phyloP scores from a whole-genome alignment of 2,888 invertebrate species.

The Agriopis leucophaearia region DNA sequence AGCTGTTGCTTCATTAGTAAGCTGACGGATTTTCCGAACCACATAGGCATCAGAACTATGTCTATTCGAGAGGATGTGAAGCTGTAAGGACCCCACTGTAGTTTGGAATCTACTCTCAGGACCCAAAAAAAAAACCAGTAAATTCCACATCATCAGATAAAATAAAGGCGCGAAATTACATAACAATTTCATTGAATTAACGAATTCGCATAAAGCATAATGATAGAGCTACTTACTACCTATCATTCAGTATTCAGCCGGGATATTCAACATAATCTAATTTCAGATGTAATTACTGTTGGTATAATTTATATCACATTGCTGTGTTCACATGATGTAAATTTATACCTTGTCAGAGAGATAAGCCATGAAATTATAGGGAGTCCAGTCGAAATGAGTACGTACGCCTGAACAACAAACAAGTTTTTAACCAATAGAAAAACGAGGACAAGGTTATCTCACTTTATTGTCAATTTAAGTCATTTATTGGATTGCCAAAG shows the following conservation, averaged over 20 bases:
- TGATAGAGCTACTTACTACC: not conserved
- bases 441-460: not conserved
- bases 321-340: conserved; percentile 14
- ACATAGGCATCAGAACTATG: too few species aligned
- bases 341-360: conserved; percentile 16
- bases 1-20: too few species aligned
- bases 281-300: conserved; percentile 22
- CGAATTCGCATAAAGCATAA: not conserved
- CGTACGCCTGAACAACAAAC: not conserved
- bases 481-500: too few species aligned
- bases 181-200: not conserved
- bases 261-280: conserved; percentile 19
- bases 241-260: conserved; percentile 8
- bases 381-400: not conserved
- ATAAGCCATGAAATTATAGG: conserved; percentile 4
- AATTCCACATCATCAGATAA: not conserved
- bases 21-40: too few species aligned
- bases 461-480: not conserved
- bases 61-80: too few species aligned
- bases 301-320: conserved; percentile 13
- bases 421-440: not conserved
- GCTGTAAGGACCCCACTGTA: too few species aligned
- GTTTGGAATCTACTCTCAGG: too few species aligned
- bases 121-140: too few species aligned
- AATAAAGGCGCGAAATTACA: not conserved